Conservation (phyloP, 64 coral and sea anemone species). For the Montipora capricornis region DNA sequence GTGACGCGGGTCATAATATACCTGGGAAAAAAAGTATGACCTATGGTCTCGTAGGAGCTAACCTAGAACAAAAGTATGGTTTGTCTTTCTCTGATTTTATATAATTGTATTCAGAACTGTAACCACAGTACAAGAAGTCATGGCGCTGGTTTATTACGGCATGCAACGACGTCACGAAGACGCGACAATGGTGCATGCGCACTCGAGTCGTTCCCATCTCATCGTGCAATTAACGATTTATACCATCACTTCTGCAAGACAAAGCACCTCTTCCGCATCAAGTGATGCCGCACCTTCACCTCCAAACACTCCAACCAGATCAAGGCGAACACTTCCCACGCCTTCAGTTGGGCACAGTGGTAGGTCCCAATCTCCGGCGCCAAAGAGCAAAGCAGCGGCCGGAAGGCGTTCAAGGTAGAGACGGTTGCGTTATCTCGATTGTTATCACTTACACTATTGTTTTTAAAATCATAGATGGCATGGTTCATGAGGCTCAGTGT, state of each 20-base stretch:
- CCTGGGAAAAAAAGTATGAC: no score
- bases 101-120: constrained; percentile 60
- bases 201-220: constrained; percentile 97
- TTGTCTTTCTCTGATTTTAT: neutral
- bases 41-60: no score
- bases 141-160: constrained; percentile 93
- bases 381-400: constrained; percentile 49
- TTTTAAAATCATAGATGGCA: no score
- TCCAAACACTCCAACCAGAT: constrained; percentile 78
- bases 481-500: no score
- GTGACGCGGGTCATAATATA: no score
- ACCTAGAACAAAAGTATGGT: neutral
- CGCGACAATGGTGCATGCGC: constrained; percentile 98
- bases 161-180: constrained; percentile 95
- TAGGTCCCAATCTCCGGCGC: constrained; percentile 93
- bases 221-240: constrained; percentile 97
- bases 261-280: constrained; percentile 58
- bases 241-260: constrained; percentile 73
- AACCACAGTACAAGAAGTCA: constrained; percentile 90
- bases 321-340: constrained; percentile 83
- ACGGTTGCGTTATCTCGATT: no score
- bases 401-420: constrained; percentile 74
- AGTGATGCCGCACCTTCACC: constrained; percentile 87
- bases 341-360: constrained; percentile 59
- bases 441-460: no score